Conservation (phyloP, 2,888 invertebrate genomes). For the Hofmannophila pseudospretella region DNA sequence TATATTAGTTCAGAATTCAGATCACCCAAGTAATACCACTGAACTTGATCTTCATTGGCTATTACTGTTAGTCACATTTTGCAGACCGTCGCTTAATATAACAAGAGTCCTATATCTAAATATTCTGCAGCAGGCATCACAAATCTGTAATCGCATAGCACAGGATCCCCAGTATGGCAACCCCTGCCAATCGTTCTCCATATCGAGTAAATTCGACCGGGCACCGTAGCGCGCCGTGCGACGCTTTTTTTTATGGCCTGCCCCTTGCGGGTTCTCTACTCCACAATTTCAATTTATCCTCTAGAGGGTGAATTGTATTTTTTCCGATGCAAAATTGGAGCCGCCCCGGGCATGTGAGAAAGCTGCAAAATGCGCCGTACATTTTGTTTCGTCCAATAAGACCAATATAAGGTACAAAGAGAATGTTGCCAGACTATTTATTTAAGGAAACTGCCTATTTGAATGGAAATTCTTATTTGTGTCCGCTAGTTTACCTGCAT, state of each 20-base stretch:
- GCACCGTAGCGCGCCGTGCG: slow-evolving; percentile 18
- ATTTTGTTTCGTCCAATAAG: slow-evolving; percentile 8
- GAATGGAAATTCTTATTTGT: not conserved
- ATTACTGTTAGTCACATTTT: no score
- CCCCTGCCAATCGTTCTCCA: slow-evolving; percentile 18
- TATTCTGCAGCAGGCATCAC: no score
- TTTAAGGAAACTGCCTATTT: not conserved
- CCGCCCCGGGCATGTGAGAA: slow-evolving; percentile 27
- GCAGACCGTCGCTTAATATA: no score
- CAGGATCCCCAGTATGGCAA: no score
- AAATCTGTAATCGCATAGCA: no score
- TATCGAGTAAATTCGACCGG: slow-evolving; percentile 35
- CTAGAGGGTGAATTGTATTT: slow-evolving; percentile 44
- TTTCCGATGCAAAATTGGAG: slow-evolving; percentile 65
- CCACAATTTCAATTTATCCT: slow-evolving; percentile 64
- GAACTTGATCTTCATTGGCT: no score
- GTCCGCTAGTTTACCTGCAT: no score
- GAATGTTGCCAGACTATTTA: not conserved
- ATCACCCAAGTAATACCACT: no score
- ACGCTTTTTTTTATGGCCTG: slow-evolving; percentile 40
- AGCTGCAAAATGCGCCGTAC: slow-evolving; percentile 11
- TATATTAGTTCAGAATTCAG: no score
- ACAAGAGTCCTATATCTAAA: no score
- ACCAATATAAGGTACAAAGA: not conserved
- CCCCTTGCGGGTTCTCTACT: slow-evolving; percentile 52